phyloP scores from a whole-genome alignment of 23 tunicate species.

The Ciona savignyi region DNA sequence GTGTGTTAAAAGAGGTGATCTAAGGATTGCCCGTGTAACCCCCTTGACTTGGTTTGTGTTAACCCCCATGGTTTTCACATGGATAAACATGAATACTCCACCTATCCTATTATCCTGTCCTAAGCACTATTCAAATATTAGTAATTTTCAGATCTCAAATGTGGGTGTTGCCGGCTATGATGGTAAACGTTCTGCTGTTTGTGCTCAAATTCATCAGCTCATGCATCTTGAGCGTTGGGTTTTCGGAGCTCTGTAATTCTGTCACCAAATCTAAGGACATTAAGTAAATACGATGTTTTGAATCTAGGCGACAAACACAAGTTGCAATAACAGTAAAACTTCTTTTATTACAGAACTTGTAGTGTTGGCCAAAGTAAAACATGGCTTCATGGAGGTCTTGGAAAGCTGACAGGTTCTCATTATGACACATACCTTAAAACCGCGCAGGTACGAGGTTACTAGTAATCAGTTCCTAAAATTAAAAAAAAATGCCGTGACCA shows the following conservation, averaged over 20 bases:
- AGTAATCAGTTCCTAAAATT: too few species aligned
- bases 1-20: too few species aligned
- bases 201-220: constrained; percentile 67
- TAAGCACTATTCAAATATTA: too few species aligned
- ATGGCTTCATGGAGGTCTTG: constrained; percentile 10
- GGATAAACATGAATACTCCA: too few species aligned
- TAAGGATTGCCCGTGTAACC: too few species aligned
- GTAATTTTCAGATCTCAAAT: constrained; percentile 47
- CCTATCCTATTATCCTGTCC: too few species aligned
- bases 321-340: not conserved
- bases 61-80: too few species aligned
- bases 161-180: constrained; percentile 88
- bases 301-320: not conserved
- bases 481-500: too few species aligned
- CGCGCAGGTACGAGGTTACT: constrained; percentile 57
- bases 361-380: constrained; percentile 35
- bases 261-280: constrained; percentile 16
- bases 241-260: constrained; percentile 53
- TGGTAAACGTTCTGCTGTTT: constrained; percentile 43
- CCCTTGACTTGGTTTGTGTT: too few species aligned
- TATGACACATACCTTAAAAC: constrained; percentile 41
- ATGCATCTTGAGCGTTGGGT: constrained; percentile 58
- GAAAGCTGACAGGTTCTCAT: constrained; percentile 1
- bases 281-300: constrained; percentile 8
- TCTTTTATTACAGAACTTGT: constrained; percentile 29